Conservation (phyloP, 2,888 invertebrate genomes). For the Boloria euphrosyne region DNA sequence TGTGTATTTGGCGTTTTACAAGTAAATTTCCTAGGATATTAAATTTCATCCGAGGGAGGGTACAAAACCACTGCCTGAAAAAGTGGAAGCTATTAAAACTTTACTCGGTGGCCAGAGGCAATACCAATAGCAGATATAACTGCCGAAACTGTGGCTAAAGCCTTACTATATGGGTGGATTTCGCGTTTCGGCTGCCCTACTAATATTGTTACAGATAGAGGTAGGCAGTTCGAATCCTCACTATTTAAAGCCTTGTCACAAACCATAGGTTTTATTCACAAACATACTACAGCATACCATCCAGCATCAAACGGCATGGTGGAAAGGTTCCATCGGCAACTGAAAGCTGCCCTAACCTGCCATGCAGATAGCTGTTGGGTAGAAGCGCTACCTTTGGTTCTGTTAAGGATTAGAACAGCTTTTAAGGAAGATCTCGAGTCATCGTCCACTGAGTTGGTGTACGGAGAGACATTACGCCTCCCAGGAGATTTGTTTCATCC, state of each 20-base stretch:
- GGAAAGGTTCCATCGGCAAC: background rate
- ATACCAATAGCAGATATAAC: conserved; percentile 52
- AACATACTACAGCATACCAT: background rate
- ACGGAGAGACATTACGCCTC: conserved; percentile 42
- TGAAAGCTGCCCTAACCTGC: conserved; percentile 20
- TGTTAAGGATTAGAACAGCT: conserved; percentile 39
- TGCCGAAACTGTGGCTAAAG: conserved; percentile 39
- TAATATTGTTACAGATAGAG: too few species aligned
- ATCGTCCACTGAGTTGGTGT: conserved; percentile 43
- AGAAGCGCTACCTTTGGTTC: conserved; percentile 39
- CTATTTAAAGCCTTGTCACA: too few species aligned
- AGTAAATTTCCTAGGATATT: too few species aligned
- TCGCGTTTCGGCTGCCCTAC: background rate
- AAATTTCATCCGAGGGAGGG: too few species aligned
- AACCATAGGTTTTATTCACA: too few species aligned
- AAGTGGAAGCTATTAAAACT: too few species aligned
- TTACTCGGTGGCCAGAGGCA: conserved; percentile 43
- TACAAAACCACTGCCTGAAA: too few species aligned
- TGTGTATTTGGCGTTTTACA: too few species aligned
- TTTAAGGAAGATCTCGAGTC: conserved; percentile 39
- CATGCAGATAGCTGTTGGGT: too few species aligned
- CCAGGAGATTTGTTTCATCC: conserved; percentile 40
- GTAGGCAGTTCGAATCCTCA: too few species aligned
- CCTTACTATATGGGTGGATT: background rate
- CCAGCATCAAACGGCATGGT: background rate